Base-by-base conservation (phyloP, 2,113 vertebrate species). In the Natator depressus region DNA sequence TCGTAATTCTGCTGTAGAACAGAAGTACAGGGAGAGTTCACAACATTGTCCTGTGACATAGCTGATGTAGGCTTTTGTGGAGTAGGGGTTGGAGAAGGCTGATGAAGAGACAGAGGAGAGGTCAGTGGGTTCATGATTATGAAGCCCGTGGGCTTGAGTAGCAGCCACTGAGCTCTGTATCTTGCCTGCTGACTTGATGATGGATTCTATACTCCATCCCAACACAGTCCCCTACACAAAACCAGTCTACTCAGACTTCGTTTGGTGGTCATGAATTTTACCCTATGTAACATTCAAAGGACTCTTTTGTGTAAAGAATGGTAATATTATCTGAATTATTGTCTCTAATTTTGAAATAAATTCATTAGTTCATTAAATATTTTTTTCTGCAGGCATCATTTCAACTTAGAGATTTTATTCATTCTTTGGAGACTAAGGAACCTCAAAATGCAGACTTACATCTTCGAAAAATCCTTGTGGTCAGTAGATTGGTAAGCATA, bases 401-500 rank as follows among this genome's bases (percentile, higher is more conserved):
- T 25, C 92, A 84, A 5, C 92, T 98, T 59, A 96, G 91, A 90
- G 93, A 97, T 78, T 95, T 98, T 62, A 97, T 98, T 54, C 96
- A 82, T 83, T 98, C 98, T 1, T 90, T 98, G 65, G 98, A 98
- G 82, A 94, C 69, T 2, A 91, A 86, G 31, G 98, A 98, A 51
- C 98, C 98, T 84, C 93, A 97, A 59, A 98, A 98, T 88, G 89
- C 97, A 85, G 95, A 85, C 80, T 96, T 98, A 81, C 97, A 98
- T 54, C 91, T 98, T 75, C 96, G 97, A 88, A 97, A 98, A 85
- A 93, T 98, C 35, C 79, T 97, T 38, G 97, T 96, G 29, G 57
- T 98, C 50, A 97, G 96, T 94, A 96, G 97, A 88, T 90, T 99
- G 98, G 98, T 98, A 96, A 97, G 96, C 88, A 51, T 75, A 50